These are phyloP conservation scores for Zaprionus lineosus DNA, from an alignment of 2,888 invertebrate species.

Conservation along the genomic window DNA sequence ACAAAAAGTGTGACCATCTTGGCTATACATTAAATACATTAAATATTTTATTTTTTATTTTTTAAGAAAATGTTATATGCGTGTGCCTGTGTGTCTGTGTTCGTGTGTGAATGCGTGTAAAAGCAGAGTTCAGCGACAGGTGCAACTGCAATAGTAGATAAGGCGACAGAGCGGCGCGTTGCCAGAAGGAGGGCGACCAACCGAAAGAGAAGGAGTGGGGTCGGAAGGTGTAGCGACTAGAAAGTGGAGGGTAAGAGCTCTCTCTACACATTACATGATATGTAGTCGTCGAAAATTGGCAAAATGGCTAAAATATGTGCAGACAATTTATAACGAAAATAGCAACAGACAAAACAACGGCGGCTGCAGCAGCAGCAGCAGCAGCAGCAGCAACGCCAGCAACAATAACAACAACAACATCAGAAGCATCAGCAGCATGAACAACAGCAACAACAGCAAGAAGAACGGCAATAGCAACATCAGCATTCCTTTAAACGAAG, in stretches of 20 bases:
- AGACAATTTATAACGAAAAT: constrained; percentile 68
- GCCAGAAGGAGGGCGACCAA: constrained; percentile 28
- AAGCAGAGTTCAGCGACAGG: constrained; percentile 67
- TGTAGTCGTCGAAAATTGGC: constrained; percentile 72
- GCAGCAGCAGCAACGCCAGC: constrained; percentile 20
- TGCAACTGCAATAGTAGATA: constrained; percentile 50
- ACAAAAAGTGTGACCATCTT: constrained; percentile 36
- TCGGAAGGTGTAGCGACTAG: not conserved
- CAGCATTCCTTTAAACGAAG: constrained; percentile 19
- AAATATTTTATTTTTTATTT: too few relatives aligned
- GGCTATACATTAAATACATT: too few relatives aligned
- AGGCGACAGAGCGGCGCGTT: constrained; percentile 49
- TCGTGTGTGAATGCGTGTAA: too few relatives aligned
- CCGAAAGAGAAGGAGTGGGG: constrained; percentile 1
- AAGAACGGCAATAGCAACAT: constrained; percentile 20
- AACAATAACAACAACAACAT: constrained; percentile 24
- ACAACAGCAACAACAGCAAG: too few relatives aligned
- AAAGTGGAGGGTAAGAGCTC: not conserved
- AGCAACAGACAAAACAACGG: constrained; percentile 41
- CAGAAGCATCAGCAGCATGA: constrained; percentile 22
- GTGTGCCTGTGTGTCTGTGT: constrained; percentile 5
- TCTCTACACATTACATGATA: constrained; percentile 67
- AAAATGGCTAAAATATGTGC: constrained; percentile 52
- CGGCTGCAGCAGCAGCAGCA: constrained; percentile 26
- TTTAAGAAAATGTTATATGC: too few relatives aligned